Evolutionary conservation across 2,888 invertebrate species (phyloP), one percentile per base, ranked within the genome.

Genomic region (Entomobrya proxima): DNA sequence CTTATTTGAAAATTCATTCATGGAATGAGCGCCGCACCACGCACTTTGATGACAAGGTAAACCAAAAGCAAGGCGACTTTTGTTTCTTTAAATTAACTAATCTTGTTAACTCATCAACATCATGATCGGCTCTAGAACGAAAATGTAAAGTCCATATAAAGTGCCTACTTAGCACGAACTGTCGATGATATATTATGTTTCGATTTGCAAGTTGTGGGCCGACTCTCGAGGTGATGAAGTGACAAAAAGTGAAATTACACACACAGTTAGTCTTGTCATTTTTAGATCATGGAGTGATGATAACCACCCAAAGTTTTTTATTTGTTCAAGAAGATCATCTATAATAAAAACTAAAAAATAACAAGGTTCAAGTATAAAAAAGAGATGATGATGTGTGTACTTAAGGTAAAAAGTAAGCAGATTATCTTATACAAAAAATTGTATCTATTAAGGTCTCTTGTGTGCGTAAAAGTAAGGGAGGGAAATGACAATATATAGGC

Each of bases 281-380:
- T 61, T 18, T n/a, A n/a, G 32, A 18, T 35, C 35, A 64, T 18
- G 6, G 24, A 64, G 64, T 64, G 64, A 32, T 35, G 64, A 64
- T 64, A 64, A 64, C 64, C 64, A 64, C 64, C 64, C 64, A 64
- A 64, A 7, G 35, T 64, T 64, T n/a, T n/a, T n/a, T 64, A 64
- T 64, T 64, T 64, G 32, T 61, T 61, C 32, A 61, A 61, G 21
- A 52, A 52, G 30, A 61, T 32, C 61, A 32, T 32, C 61, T 32
- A n/a, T 27, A 27, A 55, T 6, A 6, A 58, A 27, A 58, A 58
- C 32, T 21, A 32, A 15, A 61, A 64, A 64, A 64, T 64, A 64
- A 64, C 64, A 64, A 64, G 64, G 35, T 64, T 61, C 32, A 32
- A 61, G 32, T 61, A 27, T 55, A 21, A 55, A 55, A n/a, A n/a